A percentile compares a stretch with the other conserved stretches of the same genome.
phyloP scores from a whole-genome alignment of 2,888 invertebrate species.

The Zaprionus bogoriensis region DNA sequence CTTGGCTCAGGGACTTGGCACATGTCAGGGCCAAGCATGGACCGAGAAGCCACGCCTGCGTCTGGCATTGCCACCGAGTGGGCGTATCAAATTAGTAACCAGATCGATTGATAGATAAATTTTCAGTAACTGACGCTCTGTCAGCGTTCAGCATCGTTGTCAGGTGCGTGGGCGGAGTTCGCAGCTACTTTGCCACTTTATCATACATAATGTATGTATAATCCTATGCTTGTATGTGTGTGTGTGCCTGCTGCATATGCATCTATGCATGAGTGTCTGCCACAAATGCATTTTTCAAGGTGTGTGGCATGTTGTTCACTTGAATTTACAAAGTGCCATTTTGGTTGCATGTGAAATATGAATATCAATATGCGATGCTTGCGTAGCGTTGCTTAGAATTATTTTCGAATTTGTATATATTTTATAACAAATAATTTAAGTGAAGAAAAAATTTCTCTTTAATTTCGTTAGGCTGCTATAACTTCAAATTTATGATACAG shows the following conservation, averaged over 20 bases:
- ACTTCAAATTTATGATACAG: too few species aligned
- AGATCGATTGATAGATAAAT: slow-evolving; percentile 78
- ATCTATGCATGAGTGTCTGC: background rate
- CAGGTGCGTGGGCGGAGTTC: slow-evolving; percentile 72
- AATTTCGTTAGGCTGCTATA: too few species aligned
- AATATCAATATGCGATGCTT: slow-evolving; percentile 20
- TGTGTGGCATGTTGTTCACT: slow-evolving; percentile 56
- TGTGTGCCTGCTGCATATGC: too few species aligned
- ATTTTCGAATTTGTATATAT: too few species aligned
- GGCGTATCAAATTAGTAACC: slow-evolving; percentile 68
- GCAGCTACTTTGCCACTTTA: slow-evolving; percentile 71
- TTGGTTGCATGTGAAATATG: background rate
- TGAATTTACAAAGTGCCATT: slow-evolving; percentile 15
- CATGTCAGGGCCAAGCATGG: slow-evolving; percentile 57
- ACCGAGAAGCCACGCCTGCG: slow-evolving; percentile 60
- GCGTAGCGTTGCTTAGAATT: too few species aligned
- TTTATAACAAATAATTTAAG: too few species aligned
- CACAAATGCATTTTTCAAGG: slow-evolving; percentile 55
- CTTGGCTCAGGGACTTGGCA: slow-evolving; percentile 46
- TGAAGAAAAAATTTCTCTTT: too few species aligned
- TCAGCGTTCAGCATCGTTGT: slow-evolving; percentile 58
- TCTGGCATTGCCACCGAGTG: slow-evolving; percentile 68
- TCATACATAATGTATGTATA: slow-evolving; percentile 35
- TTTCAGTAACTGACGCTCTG: slow-evolving; percentile 72
- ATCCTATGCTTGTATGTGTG: background rate